Conservation (phyloP, 2,113 vertebrate species). For the Lycaon pictus region DNA sequence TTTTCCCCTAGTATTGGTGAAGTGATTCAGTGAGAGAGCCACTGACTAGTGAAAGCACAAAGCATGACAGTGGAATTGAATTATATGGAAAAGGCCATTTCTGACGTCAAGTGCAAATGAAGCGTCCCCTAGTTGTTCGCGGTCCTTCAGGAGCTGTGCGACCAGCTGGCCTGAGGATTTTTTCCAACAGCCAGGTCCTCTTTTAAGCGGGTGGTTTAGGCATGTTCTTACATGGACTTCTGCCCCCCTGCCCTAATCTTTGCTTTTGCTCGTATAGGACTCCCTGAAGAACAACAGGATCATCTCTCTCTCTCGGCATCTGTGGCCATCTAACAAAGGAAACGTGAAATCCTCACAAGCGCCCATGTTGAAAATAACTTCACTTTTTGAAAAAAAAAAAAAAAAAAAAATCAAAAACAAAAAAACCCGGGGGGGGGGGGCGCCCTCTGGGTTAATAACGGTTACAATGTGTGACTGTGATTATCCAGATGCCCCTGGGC, state of each 20-base stretch:
- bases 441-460: slow-evolving; percentile 6
- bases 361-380: slow-evolving; percentile 58
- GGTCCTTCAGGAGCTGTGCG: neutral
- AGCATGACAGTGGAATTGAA: slow-evolving; percentile 76
- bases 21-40: slow-evolving; percentile 75
- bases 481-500: slow-evolving; percentile 56
- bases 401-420: no score
- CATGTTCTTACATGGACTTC: slow-evolving; percentile 68
- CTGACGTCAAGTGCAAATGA: slow-evolving; percentile 67
- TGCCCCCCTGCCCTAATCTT: slow-evolving; percentile 59
- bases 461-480: slow-evolving; percentile 62
- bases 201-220: slow-evolving; percentile 70
- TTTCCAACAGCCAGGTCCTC: slow-evolving; percentile 69
- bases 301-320: slow-evolving; percentile 42
- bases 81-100: slow-evolving; percentile 78
- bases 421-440: neutral
- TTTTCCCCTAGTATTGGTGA: slow-evolving; percentile 69
- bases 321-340: slow-evolving; percentile 53
- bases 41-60: slow-evolving; percentile 70
- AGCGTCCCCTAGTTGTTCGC: slow-evolving; percentile 55
- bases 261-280: slow-evolving; percentile 58
- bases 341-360: slow-evolving; percentile 14
- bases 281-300: slow-evolving; percentile 56
- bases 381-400: slow-evolving; percentile 29
- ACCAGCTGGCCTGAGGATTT: slow-evolving; percentile 72